Percentiles rank a stretch among this genome's conserved stretches.
Conservation (phyloP, 2,888 invertebrate species). For the Acronicta psi region DNA sequence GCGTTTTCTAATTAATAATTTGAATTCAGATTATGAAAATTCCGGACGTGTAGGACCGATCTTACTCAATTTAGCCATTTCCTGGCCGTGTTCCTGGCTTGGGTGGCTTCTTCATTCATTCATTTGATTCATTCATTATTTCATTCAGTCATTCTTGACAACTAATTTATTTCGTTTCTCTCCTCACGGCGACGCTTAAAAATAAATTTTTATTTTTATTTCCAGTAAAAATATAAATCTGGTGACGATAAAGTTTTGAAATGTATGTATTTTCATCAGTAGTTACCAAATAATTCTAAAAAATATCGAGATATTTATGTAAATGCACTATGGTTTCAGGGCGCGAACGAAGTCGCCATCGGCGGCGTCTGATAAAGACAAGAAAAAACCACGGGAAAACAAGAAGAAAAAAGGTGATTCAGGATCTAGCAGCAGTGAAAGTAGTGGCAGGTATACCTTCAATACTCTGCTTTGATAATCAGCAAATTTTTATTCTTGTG, state of each 20-base stretch:
- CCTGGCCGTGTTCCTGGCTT: too few species aligned
- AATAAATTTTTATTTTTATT: slow-evolving; percentile 16
- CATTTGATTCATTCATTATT: too few species aligned
- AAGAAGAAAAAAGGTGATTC: slow-evolving; percentile 92
- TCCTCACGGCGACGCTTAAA: slow-evolving; percentile 27
- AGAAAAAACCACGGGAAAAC: slow-evolving; percentile 90
- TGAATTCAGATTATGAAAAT: too few species aligned
- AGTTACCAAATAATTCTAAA: not conserved
- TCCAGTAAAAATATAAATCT: slow-evolving; percentile 5
- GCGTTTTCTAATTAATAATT: too few species aligned
- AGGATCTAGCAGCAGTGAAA: slow-evolving; percentile 94
- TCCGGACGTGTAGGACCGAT: too few species aligned
- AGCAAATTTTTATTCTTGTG: not conserved
- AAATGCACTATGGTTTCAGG: slow-evolving; percentile 81
- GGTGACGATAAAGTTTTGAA: not conserved
- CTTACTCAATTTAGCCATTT: too few species aligned
- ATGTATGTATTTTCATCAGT: slow-evolving; percentile 32
- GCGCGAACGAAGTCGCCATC: slow-evolving; percentile 93
- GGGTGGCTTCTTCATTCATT: too few species aligned
- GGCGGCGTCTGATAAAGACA: slow-evolving; percentile 92
- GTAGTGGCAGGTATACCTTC: slow-evolving; percentile 90
- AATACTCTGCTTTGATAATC: not conserved
- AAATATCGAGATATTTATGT: too few species aligned
- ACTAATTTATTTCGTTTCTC: too few species aligned
- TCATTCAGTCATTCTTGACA: too few species aligned